Evolutionary conservation across 2,113 vertebrate genomes (phyloP).

Genomic region (Macquaria australasica): DNA sequence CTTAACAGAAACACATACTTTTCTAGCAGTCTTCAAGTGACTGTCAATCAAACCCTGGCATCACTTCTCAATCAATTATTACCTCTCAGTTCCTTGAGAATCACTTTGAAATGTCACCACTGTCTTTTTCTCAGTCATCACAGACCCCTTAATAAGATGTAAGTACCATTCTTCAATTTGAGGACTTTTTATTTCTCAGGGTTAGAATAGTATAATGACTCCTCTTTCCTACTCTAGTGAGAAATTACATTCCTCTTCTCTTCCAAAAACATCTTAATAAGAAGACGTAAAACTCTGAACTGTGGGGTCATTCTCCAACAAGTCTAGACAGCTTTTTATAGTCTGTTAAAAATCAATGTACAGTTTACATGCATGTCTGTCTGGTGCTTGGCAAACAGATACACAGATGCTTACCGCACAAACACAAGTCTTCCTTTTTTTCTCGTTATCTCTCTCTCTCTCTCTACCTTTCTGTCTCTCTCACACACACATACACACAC

Average conservation of each 20-base stretch:
- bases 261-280: constrained; percentile 12
- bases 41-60: constrained; percentile 9
- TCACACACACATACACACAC: not conserved
- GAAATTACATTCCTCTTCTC: not conserved
- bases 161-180: constrained; percentile 15
- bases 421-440: constrained; percentile 17
- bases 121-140: not conserved
- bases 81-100: not conserved
- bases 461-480: constrained; percentile 11
- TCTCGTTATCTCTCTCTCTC: constrained; percentile 16
- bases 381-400: constrained; percentile 34
- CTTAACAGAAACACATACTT: not conserved
- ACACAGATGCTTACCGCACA: constrained; percentile 49
- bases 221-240: not conserved
- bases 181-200: constrained; percentile 11
- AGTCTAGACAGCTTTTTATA: constrained; percentile 37
- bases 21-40: constrained; percentile 5
- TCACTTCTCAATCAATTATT: constrained; percentile 7
- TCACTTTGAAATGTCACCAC: constrained; percentile 25
- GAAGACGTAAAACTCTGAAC: constrained; percentile 29
- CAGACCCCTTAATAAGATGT: not conserved
- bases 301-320: constrained; percentile 32
- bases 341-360: constrained; percentile 51
- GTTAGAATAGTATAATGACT: not conserved
- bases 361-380: constrained; percentile 50